Percentiles rank a stretch among this genome's conserved stretches.
phyloP scores from a whole-genome alignment of 2,797 vertebrate genomes.

The Dipus sagitta region DNA sequence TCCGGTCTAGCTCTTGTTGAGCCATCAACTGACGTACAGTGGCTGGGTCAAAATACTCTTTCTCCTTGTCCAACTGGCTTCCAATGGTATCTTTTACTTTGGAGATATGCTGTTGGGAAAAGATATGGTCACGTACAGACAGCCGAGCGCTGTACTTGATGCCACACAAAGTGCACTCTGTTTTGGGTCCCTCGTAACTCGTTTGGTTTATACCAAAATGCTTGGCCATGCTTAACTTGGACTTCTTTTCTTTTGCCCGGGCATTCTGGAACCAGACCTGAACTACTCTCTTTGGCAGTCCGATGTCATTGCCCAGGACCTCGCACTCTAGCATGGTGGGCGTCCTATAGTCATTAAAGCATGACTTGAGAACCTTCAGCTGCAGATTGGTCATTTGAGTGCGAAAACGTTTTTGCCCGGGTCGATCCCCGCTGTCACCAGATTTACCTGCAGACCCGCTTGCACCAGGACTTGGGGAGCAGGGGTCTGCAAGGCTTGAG shows the following conservation, averaged over 20 bases:
- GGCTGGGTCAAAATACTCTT: slow-evolving; percentile 99
- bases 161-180: slow-evolving; percentile 99
- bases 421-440: slow-evolving; percentile 96
- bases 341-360: slow-evolving; percentile 99
- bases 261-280: slow-evolving; percentile 99
- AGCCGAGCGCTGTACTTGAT: slow-evolving; percentile 99
- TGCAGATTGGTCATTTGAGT: slow-evolving; percentile 99
- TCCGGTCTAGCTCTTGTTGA: slow-evolving; percentile 99
- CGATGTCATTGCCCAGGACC: slow-evolving; percentile 99
- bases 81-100: slow-evolving; percentile 99
- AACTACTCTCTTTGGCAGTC: slow-evolving; percentile 99
- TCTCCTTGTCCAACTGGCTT: slow-evolving; percentile 99
- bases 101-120: slow-evolving; percentile 99
- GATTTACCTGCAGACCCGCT: slow-evolving; percentile 94
- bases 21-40: slow-evolving; percentile 99
- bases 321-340: slow-evolving; percentile 99
- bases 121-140: slow-evolving; percentile 99
- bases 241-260: slow-evolving; percentile 99
- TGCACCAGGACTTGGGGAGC: slow-evolving; percentile 97
- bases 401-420: slow-evolving; percentile 99
- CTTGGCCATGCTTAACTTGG: slow-evolving; percentile 99
- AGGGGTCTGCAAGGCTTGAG: slow-evolving; percentile 98
- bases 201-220: slow-evolving; percentile 99
- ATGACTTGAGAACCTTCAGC: slow-evolving; percentile 98
- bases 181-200: slow-evolving; percentile 98